A percentile compares a stretch with the other conserved stretches of the same genome.
These are phyloP conservation scores for Pteropus alecto DNA, from an alignment of 2,113 vertebrate species.

Conservation along the genomic window DNA sequence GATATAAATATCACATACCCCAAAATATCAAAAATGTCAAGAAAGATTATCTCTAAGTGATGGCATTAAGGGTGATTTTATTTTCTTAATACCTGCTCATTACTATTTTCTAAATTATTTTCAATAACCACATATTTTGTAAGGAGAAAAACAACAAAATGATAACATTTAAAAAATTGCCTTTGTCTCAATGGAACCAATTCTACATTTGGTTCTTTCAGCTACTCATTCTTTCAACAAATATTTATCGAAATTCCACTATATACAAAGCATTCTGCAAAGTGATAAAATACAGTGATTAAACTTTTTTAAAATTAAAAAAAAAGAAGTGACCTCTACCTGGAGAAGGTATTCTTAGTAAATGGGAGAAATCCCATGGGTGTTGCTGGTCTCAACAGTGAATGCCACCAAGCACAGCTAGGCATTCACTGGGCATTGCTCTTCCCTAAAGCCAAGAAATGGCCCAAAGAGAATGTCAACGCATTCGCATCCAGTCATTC, in stretches of 20 bases:
- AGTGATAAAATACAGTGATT: no score
- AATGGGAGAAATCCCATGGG: background rate
- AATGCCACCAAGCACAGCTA: background rate
- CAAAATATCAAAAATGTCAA: slow-evolving; percentile 10
- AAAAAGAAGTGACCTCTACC: background rate
- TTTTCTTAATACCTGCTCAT: background rate
- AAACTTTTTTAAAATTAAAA: background rate
- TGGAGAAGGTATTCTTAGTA: background rate
- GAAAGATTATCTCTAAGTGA: background rate
- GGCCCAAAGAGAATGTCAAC: background rate
- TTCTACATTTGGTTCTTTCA: background rate
- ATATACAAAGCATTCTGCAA: background rate
- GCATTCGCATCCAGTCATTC: background rate
- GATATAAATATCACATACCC: background rate
- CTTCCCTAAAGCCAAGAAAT: background rate
- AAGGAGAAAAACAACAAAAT: background rate
- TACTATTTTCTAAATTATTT: slow-evolving; percentile 7
- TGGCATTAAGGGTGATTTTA: background rate
- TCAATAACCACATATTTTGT: background rate
- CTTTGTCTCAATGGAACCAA: background rate
- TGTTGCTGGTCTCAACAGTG: background rate
- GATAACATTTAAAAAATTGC: background rate
- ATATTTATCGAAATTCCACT: background rate
- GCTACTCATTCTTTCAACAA: background rate
- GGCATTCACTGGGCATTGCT: background rate